These are phyloP conservation scores for Tridacna gigas DNA, from an alignment of 2,888 invertebrate genomes.

Conservation along the genomic window DNA sequence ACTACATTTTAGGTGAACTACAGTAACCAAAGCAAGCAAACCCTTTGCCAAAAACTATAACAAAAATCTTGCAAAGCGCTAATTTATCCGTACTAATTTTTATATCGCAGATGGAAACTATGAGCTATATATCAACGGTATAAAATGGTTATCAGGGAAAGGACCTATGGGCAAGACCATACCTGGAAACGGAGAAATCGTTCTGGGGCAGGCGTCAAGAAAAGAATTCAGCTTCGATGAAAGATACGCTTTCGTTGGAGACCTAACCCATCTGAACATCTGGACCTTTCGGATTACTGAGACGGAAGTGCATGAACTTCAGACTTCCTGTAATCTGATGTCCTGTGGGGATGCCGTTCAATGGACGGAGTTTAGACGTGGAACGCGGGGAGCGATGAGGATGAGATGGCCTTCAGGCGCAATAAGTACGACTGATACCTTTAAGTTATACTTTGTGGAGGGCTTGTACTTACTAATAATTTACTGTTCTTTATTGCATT, in stretches of 20 bases:
- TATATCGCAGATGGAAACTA: constrained; percentile 69
- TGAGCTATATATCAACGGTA: constrained; percentile 71
- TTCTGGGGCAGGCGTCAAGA: constrained; percentile 80
- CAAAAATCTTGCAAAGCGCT: too few species aligned
- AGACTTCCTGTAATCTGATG: constrained; percentile 80
- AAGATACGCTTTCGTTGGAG: constrained; percentile 79
- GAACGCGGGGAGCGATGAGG: constrained; percentile 83
- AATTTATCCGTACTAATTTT: not conserved
- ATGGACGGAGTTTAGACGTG: constrained; percentile 84
- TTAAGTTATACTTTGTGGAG: too few species aligned
- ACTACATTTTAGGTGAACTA: too few species aligned
- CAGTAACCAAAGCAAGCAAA: too few species aligned
- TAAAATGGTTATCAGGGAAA: constrained; percentile 60
- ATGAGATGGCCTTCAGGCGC: constrained; percentile 84
- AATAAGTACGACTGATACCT: constrained; percentile 62
- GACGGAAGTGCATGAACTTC: constrained; percentile 67
- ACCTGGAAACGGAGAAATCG: constrained; percentile 81
- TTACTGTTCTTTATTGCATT: too few species aligned
- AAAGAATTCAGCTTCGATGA: constrained; percentile 71
- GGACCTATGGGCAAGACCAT: constrained; percentile 72
- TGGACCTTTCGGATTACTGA: constrained; percentile 79
- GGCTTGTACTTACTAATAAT: too few species aligned
- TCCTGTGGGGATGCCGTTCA: constrained; percentile 84
- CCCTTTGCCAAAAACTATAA: too few species aligned
- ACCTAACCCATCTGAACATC: constrained; percentile 83